These are phyloP conservation scores for Mormyrus hasselquistii DNA, from an alignment of 2,797 vertebrate genomes.

Conservation along the genomic window DNA sequence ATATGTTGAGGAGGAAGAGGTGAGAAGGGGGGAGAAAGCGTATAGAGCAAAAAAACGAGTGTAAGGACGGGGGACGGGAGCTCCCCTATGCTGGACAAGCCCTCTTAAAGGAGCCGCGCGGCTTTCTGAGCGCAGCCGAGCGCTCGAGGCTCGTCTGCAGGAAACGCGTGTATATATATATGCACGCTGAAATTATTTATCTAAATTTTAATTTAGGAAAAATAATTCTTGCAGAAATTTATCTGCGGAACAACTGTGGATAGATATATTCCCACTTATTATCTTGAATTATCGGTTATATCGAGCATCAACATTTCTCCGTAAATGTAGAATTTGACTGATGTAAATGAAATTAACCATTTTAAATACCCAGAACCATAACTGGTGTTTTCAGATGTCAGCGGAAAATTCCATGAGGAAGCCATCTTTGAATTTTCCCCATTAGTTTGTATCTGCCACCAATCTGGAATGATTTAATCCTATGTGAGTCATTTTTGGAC, in stretches of 20 bases:
- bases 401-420: not conserved
- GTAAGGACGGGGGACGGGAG: not conserved
- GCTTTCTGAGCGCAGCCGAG: constrained; percentile 31
- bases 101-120: constrained; percentile 36
- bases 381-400: not conserved
- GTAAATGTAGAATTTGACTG: not conserved
- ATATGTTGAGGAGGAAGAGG: not conserved
- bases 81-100: not conserved
- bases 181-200: not conserved
- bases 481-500: not conserved
- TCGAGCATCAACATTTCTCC: not conserved
- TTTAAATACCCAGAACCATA: not conserved
- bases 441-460: not conserved
- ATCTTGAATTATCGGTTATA: not conserved
- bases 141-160: not conserved
- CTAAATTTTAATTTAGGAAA: constrained; percentile 6
- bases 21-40: not conserved
- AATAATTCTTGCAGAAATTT: not conserved
- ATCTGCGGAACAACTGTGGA: not conserved
- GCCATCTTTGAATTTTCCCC: not conserved
- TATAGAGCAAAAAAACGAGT: constrained; percentile 14
- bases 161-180: not conserved
- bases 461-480: not conserved
- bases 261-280: not conserved
- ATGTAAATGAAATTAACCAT: not conserved